Conservation (phyloP, 2,888 invertebrate genomes). For the Synanthedon andrenaeformis region DNA sequence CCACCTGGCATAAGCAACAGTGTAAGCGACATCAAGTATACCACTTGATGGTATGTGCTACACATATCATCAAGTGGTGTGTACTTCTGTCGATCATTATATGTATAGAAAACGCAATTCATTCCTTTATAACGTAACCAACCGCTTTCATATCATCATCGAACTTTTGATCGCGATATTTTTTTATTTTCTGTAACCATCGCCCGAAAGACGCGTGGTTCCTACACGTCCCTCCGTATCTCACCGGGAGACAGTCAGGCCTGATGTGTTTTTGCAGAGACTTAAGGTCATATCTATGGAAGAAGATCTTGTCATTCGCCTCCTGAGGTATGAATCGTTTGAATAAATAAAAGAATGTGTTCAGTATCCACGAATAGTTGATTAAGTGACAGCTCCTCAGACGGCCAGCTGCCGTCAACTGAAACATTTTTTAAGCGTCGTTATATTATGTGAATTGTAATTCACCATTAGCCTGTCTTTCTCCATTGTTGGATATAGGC, state of each 20-base stretch:
- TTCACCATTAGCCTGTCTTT: no score
- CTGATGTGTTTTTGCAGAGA: conserved; percentile 46
- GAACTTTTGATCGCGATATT: conserved; percentile 56
- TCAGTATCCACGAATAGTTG: conserved; percentile 84
- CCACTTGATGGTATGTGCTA: no score
- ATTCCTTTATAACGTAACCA: conserved; percentile 72
- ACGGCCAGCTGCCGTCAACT: conserved; percentile 77
- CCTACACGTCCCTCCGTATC: conserved; percentile 64
- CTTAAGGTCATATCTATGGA: conserved; percentile 49
- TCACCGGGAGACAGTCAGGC: conserved; percentile 31
- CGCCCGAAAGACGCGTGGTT: conserved; percentile 67
- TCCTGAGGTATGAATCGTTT: conserved; percentile 77
- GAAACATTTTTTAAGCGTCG: conserved; percentile 13
- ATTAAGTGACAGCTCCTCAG: conserved; percentile 78
- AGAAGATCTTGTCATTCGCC: conserved; percentile 65
- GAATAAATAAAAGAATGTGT: conserved; percentile 80
- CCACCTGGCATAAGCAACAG: no score
- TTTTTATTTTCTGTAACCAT: conserved; percentile 68
- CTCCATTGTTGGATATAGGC: no score
- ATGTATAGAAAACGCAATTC: conserved; percentile 2
- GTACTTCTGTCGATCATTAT: no score
- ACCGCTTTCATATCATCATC: conserved; percentile 73
- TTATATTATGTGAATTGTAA: background rate
- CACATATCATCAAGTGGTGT: no score
- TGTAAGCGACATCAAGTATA: no score